Evolutionary conservation across 1,140 invertebrate genomes (phyloP).

Genomic region (Drosophila varians): DNA sequence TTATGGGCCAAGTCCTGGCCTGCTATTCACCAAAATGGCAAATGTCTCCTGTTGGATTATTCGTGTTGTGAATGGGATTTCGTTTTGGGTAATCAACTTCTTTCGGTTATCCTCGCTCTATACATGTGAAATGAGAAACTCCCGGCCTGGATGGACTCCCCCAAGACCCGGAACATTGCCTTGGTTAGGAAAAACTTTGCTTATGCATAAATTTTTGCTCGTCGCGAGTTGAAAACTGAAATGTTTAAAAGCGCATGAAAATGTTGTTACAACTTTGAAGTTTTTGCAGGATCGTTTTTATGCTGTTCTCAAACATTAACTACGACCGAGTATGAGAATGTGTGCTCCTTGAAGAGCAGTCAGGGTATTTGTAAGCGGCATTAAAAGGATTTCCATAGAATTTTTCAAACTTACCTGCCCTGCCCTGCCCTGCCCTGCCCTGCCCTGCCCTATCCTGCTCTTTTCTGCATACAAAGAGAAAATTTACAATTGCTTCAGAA

Average conservation of each 20-base stretch:
- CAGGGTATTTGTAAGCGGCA: conserved; percentile 31
- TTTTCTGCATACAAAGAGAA: background rate
- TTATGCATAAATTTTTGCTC: conserved; percentile 74
- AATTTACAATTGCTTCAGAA: background rate
- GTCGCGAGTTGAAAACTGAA: conserved; percentile 53
- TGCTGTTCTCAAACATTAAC: conserved; percentile 50
- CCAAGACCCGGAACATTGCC: conserved; percentile 22
- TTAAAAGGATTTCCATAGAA: conserved; percentile 43
- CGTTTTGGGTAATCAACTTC: conserved; percentile 13
- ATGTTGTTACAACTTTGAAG: conserved; percentile 77
- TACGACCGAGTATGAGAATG: conserved; percentile 15
- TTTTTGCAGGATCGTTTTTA: conserved; percentile 49
- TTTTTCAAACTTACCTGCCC: conserved; percentile 17
- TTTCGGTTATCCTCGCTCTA: background rate
- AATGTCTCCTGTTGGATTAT: background rate
- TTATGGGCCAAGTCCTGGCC: background rate
- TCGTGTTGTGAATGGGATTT: background rate
- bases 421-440: background rate
- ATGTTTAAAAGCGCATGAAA: conserved; percentile 79
- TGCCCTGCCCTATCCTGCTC: background rate
- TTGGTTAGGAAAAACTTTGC: conserved; percentile 64
- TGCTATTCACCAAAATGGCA: background rate
- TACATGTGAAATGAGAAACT: conserved; percentile 1
- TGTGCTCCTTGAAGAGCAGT: conserved; percentile 1
- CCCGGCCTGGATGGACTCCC: background rate